These are phyloP conservation scores for Solen grandis DNA, from an alignment of 1,140 invertebrate genomes.

Conservation along the genomic window DNA sequence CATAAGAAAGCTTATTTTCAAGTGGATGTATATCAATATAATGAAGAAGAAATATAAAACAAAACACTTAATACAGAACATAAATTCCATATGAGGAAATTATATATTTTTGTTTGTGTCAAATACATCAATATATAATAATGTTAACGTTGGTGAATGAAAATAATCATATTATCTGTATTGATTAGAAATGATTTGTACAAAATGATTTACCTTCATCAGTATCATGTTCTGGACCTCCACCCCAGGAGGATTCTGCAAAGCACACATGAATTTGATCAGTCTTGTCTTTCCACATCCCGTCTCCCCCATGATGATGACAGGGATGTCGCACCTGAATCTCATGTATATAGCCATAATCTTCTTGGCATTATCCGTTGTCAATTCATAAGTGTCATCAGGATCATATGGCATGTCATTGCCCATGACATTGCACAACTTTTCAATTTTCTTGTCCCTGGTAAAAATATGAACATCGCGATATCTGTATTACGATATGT, in stretches of 20 bases:
- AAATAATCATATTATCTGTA: too few relatives aligned
- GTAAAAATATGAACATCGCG: conserved; percentile 20
- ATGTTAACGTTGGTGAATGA: too few relatives aligned
- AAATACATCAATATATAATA: too few relatives aligned
- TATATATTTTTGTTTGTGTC: too few relatives aligned
- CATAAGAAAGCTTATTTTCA: too few relatives aligned
- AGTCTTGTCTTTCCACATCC: conserved; percentile 79
- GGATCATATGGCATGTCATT: conserved; percentile 11
- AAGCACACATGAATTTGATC: conserved; percentile 75
- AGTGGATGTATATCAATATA: too few relatives aligned
- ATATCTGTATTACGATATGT: too few relatives aligned
- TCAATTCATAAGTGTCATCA: conserved; percentile 21
- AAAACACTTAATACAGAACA: too few relatives aligned
- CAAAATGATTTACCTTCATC: conserved; percentile 69
- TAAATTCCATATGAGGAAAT: too few relatives aligned
- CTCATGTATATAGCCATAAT: conserved; percentile 78
- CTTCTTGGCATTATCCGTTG: conserved; percentile 73
- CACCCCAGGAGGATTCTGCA: conserved; percentile 63
- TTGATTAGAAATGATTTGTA: too few relatives aligned
- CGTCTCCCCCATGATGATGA: conserved; percentile 79
- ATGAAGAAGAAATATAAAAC: too few relatives aligned
- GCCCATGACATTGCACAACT: conserved; percentile 25
- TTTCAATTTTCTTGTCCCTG: conserved; percentile 17
- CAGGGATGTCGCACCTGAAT: conserved; percentile 78
- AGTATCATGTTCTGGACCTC: conserved; percentile 73